Percentiles rank a stretch among this genome's conserved stretches.
phyloP scores from a whole-genome alignment of 2,113 vertebrate species.

The Clarias macrocephalus region DNA sequence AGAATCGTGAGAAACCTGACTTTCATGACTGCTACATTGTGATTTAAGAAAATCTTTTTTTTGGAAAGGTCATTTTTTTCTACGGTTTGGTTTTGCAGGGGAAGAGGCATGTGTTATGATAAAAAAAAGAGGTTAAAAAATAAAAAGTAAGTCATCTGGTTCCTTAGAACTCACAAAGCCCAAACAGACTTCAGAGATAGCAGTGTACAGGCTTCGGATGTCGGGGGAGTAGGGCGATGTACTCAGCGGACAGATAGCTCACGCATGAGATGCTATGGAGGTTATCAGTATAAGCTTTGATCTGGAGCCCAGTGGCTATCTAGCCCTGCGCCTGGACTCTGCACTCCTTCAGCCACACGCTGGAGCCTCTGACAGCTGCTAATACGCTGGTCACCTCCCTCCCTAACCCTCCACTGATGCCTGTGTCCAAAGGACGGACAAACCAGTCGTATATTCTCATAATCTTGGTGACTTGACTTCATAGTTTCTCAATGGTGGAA shows the following conservation, averaged over 20 bases:
- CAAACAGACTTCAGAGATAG: conserved; percentile 47
- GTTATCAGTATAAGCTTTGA: conserved; percentile 84
- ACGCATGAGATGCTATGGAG: conserved; percentile 74
- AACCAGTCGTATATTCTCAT: not conserved
- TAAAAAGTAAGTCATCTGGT: conserved; percentile 49
- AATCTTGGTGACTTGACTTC: not conserved
- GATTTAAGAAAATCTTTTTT: conserved; percentile 10
- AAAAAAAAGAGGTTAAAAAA: conserved; percentile 34
- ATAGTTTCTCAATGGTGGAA: not conserved
- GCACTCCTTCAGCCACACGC: conserved; percentile 82
- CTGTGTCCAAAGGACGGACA: not conserved
- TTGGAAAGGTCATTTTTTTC: conserved; percentile 12
- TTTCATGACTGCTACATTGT: conserved; percentile 11
- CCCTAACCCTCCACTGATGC: conserved; percentile 13
- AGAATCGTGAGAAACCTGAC: not conserved
- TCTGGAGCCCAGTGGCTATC: conserved; percentile 86
- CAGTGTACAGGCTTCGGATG: conserved; percentile 34
- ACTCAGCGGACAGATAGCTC: conserved; percentile 58
- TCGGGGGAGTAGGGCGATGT: conserved; percentile 28
- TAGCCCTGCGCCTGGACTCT: conserved; percentile 71
- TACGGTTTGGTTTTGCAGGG: not conserved
- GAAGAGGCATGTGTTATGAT: conserved; percentile 6
- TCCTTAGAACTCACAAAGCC: conserved; percentile 31
- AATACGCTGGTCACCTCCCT: conserved; percentile 80
- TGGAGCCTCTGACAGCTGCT: conserved; percentile 83